Evolutionary conservation across 2,888 invertebrate species (phyloP).

Genomic region (Abrostola tripartita): DNA sequence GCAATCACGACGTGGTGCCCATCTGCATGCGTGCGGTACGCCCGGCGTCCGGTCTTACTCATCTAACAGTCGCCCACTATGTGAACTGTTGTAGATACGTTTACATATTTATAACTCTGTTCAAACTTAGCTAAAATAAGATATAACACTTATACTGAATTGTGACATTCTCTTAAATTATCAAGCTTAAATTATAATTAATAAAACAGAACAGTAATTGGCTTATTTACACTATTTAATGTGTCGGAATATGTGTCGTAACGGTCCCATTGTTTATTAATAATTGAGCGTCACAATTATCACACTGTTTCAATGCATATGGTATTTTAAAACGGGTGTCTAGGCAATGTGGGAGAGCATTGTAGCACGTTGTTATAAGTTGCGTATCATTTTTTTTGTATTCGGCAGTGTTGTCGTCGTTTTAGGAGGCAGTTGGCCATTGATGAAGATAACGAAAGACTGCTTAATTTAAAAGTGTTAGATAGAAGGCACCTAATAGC

Average conservation of each 20-base stretch:
- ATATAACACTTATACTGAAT: neutral
- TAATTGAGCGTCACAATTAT: constrained; percentile 41
- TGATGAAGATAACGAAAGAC: too few relatives aligned
- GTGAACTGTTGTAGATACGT: constrained; percentile 64
- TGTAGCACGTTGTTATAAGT: constrained; percentile 61
- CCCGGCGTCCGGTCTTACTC: constrained; percentile 85
- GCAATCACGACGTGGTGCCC: constrained; percentile 77
- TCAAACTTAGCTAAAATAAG: constrained; percentile 13
- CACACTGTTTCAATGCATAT: constrained; percentile 38
- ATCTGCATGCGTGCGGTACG: constrained; percentile 82
- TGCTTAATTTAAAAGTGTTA: constrained; percentile 8
- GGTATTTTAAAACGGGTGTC: constrained; percentile 63
- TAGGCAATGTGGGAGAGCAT: constrained; percentile 78
- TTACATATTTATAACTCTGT: constrained; percentile 58
- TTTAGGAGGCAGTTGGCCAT: constrained; percentile 32
- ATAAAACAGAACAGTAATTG: neutral
- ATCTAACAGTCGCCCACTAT: constrained; percentile 78
- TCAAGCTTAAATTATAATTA: neutral
- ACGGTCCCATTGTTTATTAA: constrained; percentile 21
- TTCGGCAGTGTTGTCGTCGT: constrained; percentile 54
- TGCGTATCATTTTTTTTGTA: constrained; percentile 59
- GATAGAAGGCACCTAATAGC: constrained; percentile 68
- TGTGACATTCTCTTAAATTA: neutral
- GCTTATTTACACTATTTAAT: constrained; percentile 2
- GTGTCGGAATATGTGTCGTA: constrained; percentile 9